Evolutionary conservation across 1,140 invertebrate genomes (phyloP).

Genomic region (Brachionus sp.): DNA sequence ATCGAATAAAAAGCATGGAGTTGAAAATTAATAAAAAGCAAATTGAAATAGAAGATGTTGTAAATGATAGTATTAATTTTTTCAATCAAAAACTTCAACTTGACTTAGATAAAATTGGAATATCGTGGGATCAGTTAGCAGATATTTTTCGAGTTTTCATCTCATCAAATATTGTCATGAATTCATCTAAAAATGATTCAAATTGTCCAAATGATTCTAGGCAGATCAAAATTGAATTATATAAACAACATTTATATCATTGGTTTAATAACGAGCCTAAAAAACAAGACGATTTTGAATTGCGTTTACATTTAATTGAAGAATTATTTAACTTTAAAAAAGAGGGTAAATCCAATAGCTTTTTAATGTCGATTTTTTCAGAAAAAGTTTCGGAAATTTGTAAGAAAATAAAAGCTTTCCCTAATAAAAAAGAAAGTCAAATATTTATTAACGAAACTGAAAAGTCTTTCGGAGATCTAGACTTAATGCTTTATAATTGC

Average conservation of each 20-base stretch:
- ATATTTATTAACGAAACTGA: background rate
- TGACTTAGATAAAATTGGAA: background rate
- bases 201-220: background rate
- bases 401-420: background rate
- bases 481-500: background rate
- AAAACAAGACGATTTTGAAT: background rate
- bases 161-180: background rate
- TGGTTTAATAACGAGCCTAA: background rate
- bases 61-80: background rate
- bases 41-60: background rate
- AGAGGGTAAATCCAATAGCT: background rate
- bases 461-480: background rate
- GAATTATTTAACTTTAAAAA: background rate
- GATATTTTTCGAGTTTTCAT: background rate
- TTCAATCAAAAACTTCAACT: constrained; percentile 6
- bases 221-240: background rate
- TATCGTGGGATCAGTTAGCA: background rate
- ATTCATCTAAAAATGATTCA: background rate
- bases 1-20: constrained; percentile 11
- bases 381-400: background rate
- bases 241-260: background rate
- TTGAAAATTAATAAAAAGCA: background rate
- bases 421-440: background rate
- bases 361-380: background rate
- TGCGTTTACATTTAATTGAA: background rate